A percentile compares a stretch with the other conserved stretches of the same genome.
Evolutionary conservation across 2,113 vertebrate genomes (phyloP).

Genomic region (Ivindomyrus marchei): DNA sequence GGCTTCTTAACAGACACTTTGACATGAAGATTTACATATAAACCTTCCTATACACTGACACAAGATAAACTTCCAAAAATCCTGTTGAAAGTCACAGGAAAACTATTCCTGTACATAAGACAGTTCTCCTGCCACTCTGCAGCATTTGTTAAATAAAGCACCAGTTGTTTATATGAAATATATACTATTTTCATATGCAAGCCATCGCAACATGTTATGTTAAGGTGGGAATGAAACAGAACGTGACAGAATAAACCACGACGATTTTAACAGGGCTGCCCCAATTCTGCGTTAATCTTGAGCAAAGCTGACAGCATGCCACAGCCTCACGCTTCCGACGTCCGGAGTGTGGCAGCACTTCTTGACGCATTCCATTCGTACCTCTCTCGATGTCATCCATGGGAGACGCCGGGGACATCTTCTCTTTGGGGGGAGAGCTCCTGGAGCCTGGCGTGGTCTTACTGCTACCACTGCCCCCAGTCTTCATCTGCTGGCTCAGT

Average conservation of each 20-base stretch:
- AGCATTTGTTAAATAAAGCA: background rate
- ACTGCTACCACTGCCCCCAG: constrained; percentile 57
- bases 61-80: background rate
- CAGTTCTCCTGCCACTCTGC: background rate
- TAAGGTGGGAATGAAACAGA: background rate
- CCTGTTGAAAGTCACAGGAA: background rate
- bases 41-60: background rate
- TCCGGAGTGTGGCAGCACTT: background rate
- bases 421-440: constrained; percentile 69
- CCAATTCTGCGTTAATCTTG: background rate
- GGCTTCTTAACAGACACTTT: background rate
- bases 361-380: constrained; percentile 40
- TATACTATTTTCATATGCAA: background rate
- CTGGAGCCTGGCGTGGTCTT: constrained; percentile 64
- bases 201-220: background rate
- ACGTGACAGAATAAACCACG: background rate
- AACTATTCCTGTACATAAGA: background rate
- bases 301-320: background rate
- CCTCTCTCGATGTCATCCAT: constrained; percentile 97
- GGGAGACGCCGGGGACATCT: constrained; percentile 71
- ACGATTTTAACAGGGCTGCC: background rate
- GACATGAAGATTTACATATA: background rate
- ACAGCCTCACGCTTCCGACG: background rate
- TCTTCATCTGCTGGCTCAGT: constrained; percentile 67
- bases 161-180: background rate